Evolutionary conservation across 2,113 vertebrate species (phyloP), one percentile per base, ranked within the genome.

Genomic region (Morone saxatilis): DNA sequence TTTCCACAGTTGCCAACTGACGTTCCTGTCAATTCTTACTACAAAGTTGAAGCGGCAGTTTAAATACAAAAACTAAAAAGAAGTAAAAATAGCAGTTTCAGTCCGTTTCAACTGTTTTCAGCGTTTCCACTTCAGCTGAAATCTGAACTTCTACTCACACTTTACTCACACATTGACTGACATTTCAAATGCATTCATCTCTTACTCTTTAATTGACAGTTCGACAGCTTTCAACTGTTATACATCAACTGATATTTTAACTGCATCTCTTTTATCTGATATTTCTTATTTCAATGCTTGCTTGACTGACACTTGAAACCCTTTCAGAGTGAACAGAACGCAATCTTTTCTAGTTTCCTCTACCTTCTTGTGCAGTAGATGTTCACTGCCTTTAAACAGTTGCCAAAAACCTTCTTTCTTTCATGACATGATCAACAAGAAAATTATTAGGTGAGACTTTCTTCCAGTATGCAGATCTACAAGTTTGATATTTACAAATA

Each of bases 401-500:
- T 76, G 48, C 25, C 70, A 51, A 38, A 65, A 41, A 51, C 14
- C 25, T 31, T 59, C 20, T 3, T 10, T 17, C 22, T 60, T 78
- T 45, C 3, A 43, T 5, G 57, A 45, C 14, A 20, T 36, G 36
- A 78, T 59, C 10, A 79, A 68, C 59, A 9, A 12, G 13, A 59
- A 17, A 54, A 50, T 60, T 14, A 76, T 60, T 51, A 12, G 40
- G 59, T 40, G 9, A 54, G 4, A 19, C 17, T 60, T 47, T 70
- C 12, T 61, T 53, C 47, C 54, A 61, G 3, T 7, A 68, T 50
- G 59, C 47, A 67, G 45, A 72, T 45, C 19, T 6, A 68, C 19
- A 76, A 51, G 65, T 65, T 50, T 47, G 48, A 81, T 81, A 51
- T 50, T 51, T 62, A 60, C 59, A 62, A 72, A 73, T 25, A 72